These are phyloP conservation scores for Cossypha heuglini DNA, from an alignment of 2,797 vertebrate genomes.

Conservation along the genomic window DNA sequence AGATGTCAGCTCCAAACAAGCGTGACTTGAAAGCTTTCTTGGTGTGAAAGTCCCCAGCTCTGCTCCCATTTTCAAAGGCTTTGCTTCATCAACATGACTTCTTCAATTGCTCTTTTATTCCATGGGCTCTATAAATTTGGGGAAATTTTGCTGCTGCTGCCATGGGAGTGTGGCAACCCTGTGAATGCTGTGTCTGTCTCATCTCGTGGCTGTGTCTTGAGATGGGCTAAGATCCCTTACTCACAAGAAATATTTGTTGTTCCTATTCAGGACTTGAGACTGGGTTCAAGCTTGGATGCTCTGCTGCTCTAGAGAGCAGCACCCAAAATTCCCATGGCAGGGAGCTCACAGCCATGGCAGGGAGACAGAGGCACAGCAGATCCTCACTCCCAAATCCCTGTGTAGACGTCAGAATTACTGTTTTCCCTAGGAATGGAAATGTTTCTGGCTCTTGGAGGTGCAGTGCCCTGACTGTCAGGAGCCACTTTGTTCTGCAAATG, in stretches of 20 bases:
- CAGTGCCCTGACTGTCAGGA: neutral
- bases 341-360: neutral
- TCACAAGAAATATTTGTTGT: neutral
- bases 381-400: neutral
- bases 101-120: slow-evolving; percentile 52
- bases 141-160: neutral
- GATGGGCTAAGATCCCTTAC: neutral
- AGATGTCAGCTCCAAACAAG: slow-evolving; percentile 47
- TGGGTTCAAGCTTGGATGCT: neutral
- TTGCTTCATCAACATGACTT: neutral
- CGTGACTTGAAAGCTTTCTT: slow-evolving; percentile 43
- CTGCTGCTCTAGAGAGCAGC: neutral
- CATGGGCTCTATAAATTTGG: neutral
- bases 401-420: neutral
- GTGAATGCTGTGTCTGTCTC: slow-evolving; percentile 38
- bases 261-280: neutral
- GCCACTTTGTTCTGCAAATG: neutral
- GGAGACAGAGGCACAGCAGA: neutral
- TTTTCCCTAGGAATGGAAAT: neutral
- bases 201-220: neutral
- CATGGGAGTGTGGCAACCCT: neutral
- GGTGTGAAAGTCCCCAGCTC: neutral
- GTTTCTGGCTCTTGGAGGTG: neutral
- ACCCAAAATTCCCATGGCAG: neutral
- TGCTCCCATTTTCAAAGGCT: slow-evolving; percentile 31